Conservation (phyloP, 2,113 vertebrate genomes). For the Macroglossus sobrinus region DNA sequence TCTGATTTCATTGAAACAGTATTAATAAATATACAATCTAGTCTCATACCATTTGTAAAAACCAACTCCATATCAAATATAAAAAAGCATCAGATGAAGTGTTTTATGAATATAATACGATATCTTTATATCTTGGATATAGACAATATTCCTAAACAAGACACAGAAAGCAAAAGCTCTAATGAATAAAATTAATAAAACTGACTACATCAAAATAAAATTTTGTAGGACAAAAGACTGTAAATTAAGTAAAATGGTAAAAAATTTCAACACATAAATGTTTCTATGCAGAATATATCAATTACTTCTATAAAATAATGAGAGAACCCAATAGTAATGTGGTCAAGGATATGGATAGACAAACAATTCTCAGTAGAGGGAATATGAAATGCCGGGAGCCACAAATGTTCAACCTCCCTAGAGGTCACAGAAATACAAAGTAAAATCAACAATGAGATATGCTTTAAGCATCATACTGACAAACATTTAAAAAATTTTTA, state of each 20-base stretch:
- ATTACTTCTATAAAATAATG: background rate
- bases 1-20: background rate
- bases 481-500: background rate
- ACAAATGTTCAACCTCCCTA: background rate
- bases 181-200: background rate
- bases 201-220: background rate
- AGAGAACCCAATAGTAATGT: background rate
- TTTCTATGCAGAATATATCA: background rate
- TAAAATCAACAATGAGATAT: background rate
- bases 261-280: background rate
- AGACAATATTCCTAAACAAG: background rate
- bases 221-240: background rate
- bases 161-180: background rate
- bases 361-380: background rate
- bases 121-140: background rate
- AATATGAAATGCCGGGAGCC: background rate
- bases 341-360: background rate
- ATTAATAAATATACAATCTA: background rate
- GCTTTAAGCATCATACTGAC: background rate
- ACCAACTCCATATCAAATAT: background rate
- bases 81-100: background rate
- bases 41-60: background rate
- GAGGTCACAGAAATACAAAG: background rate
- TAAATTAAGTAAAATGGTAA: background rate
- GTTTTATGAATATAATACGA: background rate